phyloP scores from a whole-genome alignment of 2,797 vertebrate genomes.

The Neoniphon sammara region DNA sequence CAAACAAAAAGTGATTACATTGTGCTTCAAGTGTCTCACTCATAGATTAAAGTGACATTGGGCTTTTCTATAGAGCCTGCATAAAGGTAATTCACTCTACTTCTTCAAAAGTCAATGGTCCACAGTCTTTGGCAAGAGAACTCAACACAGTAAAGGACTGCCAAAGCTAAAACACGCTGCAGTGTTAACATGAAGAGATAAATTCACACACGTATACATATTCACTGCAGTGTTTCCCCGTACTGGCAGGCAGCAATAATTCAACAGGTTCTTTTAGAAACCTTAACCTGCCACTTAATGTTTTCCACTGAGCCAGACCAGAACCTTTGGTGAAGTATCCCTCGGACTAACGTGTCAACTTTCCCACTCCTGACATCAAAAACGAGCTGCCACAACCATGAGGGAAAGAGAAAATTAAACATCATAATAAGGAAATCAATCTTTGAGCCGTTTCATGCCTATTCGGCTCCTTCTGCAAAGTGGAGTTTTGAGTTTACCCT shows the following conservation, averaged over 20 bases:
- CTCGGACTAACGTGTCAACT: slow-evolving; percentile 50
- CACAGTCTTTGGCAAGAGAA: slow-evolving; percentile 36
- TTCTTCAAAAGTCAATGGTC: slow-evolving; percentile 54
- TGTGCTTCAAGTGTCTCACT: slow-evolving; percentile 52
- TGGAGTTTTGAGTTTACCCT: slow-evolving; percentile 59
- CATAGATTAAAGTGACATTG: slow-evolving; percentile 66
- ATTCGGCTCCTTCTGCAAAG: slow-evolving; percentile 55
- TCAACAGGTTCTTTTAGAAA: slow-evolving; percentile 59
- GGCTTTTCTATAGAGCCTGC: slow-evolving; percentile 22
- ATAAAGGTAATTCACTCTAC: slow-evolving; percentile 35
- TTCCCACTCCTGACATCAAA: slow-evolving; percentile 32
- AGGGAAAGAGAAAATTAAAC: slow-evolving; percentile 25
- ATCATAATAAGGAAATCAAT: slow-evolving; percentile 55
- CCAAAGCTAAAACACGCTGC: slow-evolving; percentile 15
- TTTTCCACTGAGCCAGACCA: slow-evolving; percentile 68
- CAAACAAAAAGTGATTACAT: slow-evolving; percentile 57
- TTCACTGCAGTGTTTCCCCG: slow-evolving; percentile 50
- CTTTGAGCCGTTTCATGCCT: slow-evolving; percentile 55
- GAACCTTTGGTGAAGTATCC: slow-evolving; percentile 57
- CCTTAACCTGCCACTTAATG: slow-evolving; percentile 45
- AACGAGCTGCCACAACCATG: slow-evolving; percentile 59
- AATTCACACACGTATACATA: slow-evolving; percentile 12
- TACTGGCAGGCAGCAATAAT: slow-evolving; percentile 58
- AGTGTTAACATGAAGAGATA: slow-evolving; percentile 39
- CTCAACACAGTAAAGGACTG: slow-evolving; percentile 16